Conservation (phyloP, 2,888 invertebrate genomes). For the Cheilosia vulpina region DNA sequence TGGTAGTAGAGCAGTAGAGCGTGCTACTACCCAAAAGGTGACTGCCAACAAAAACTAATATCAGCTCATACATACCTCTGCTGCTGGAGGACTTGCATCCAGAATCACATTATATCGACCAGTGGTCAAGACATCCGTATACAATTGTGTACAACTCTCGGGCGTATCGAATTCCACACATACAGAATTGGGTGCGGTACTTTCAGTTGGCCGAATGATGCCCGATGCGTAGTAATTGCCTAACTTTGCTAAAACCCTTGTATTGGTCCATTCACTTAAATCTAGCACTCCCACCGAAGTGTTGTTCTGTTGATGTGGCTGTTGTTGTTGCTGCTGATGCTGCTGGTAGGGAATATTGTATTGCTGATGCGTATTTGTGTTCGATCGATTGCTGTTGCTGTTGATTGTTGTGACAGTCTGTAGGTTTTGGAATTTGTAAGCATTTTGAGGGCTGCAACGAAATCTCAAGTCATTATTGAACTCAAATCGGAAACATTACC, state of each 20-base stretch:
- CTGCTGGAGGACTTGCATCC: slow-evolving; percentile 95
- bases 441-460: slow-evolving; percentile 77
- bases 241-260: slow-evolving; percentile 94
- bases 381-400: slow-evolving; percentile 74
- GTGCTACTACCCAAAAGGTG: too few relatives aligned
- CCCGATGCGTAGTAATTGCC: slow-evolving; percentile 94
- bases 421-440: slow-evolving; percentile 79
- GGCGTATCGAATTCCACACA: slow-evolving; percentile 92
- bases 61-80: slow-evolving; percentile 86
- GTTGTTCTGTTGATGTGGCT: slow-evolving; percentile 79
- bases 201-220: slow-evolving; percentile 91
- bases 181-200: slow-evolving; percentile 88
- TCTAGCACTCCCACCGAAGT: slow-evolving; percentile 86
- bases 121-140: slow-evolving; percentile 90
- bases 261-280: slow-evolving; percentile 96
- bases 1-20: too few relatives aligned
- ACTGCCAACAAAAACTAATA: not conserved
- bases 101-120: slow-evolving; percentile 95
- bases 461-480: slow-evolving; percentile 11
- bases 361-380: slow-evolving; percentile 73
- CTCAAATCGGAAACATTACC: slow-evolving; percentile 2
- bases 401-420: slow-evolving; percentile 76
- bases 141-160: slow-evolving; percentile 88
- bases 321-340: slow-evolving; percentile 82
- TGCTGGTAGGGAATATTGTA: slow-evolving; percentile 82